Evolutionary conservation across 2,797 vertebrate species (phyloP), one percentile per base, ranked within the genome.

Genomic region (Tokudaia tokunoshimensis): DNA sequence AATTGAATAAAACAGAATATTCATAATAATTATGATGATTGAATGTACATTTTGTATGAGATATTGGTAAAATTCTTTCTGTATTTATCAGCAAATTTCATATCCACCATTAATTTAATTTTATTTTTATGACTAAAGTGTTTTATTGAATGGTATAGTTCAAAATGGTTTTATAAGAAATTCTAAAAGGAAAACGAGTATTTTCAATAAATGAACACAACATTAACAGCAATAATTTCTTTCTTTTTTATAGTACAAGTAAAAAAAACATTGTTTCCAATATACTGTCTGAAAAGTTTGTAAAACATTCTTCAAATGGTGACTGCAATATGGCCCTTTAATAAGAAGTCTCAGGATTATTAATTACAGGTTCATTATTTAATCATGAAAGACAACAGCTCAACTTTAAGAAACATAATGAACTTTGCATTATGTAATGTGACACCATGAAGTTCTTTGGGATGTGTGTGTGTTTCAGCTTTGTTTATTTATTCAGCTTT

Each of bases 221-320:
- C 34, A 8, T 72, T 55, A 55, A 86, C 6, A 86, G 20, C 65
- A 87, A 55, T 29, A 37, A 26, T 55, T 72, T 52, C 8, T 55
- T 55, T 24, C n/a, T 81, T 3, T 41, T 72, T 87, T 55, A 29
- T 26, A 55, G 34, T 72, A 17, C 13, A 55, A 72, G 2, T 55
- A 17, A 72, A 50, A 41, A 87, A 11, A 4, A 65, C 22, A 50
- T 65, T 67, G 10, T 67, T 85, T 50, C 31, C 47, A 19, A 34
- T 34, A 67, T 34, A 44, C 29, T 85, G 61, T 95, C 96, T 98
- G 97, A 98, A 98, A 98, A 84, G 97, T 97, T 97, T 98, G 92
- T 97, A 94, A 96, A 98, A 20, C 95, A 94, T 98, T 95, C 96
- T 97, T 92, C 93, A 97, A 97, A 91, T 97, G 94, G 97, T 94